Base-by-base conservation (phyloP, 2,888 invertebrate species). In the Xestia rhomboidea region DNA sequence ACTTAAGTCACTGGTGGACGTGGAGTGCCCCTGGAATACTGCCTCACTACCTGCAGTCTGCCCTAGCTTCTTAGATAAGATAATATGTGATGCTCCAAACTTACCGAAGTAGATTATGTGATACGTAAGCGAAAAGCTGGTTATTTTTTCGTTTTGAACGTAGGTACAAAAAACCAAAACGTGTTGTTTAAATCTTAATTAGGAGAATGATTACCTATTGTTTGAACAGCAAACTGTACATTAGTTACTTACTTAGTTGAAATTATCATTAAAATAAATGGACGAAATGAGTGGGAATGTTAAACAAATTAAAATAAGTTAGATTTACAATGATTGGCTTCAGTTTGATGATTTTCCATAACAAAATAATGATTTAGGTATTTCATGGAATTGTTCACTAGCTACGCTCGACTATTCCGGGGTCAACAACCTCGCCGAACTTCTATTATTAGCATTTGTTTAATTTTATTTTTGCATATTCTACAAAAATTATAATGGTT, bases 391-490 rank as follows among this genome's bases (percentile, higher is more conserved):
- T 80, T 77, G 78, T 82, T 84, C 80, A 82, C 71, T 57, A 57
- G 77, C 82, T 76, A 83, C 76, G 82, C 63, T 83, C 77, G 69
- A 84, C 71, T 66, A 74, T 75, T 73, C 70, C 11, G 46, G 68
- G 85, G 72, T 82, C 85, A 83, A 77, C 74, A 74, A 85, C 88
- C 82, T 82, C 69, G 41, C 13, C 69, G 44, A 71, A 73, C 46
- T 70, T 68, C 64, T 83, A 79, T 88, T 82, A 77, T 81, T 80
- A 88, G 68, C 67, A 77, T 88, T 84, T 67, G 51, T 77, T 79
- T 77, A 74, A 79, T 77, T 85, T 84, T 69, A 80, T 79, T 77
- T 78, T 62, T 74, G 73, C 77, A 86, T 83, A 86, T 75, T 77
- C 38, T 46, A 34, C 51, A 46, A 71, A 80, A 83, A 73, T 60